Base-by-base conservation (phyloP, 2,797 vertebrate species). In the Rhinella marina region DNA sequence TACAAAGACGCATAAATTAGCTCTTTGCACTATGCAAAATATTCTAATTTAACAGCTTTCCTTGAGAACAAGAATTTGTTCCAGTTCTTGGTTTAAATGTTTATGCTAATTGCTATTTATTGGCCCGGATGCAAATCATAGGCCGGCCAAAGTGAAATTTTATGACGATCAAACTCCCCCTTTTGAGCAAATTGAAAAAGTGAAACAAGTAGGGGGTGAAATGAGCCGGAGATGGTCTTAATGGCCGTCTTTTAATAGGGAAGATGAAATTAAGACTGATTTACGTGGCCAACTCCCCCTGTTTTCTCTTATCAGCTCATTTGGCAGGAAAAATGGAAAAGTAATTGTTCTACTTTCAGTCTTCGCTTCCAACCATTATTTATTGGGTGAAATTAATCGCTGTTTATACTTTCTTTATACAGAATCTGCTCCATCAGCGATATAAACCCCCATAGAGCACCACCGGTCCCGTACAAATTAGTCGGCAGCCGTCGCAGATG, bases 21-120 rank as follows among this genome's bases (percentile, higher is more conserved):
- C 92, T 94, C 94, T 94, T 94, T 94, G 93, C 93, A 95, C 94
- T 94, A 92, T 92, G 93, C 92, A 94, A 95, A 95, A 95, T 94
- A 93, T 93, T 94, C 94, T 95, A 94, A 98, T 98, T 97, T 97
- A 98, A 98, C 97, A 98, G 97, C 96, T 97, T 98, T 98, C 96
- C 96, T 92, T 95, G 97, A 97, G 97, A 99, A 98, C 96, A 96
- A 97, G 97, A 97, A 96, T 97, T 94, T 96, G 98, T 99, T 99
- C 98, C 98, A 98, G 96, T 97, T 96, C 95, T 96, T 99, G 97
- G 97, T 98, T 99, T 99, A 99, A 99, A 99, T 99, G 98, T 99
- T 99, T 99, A 99, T 98, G 97, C 97, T 99, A 99, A 99, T 99
- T 99, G 98, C 98, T 99, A 99, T 99, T 99, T 99, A 99, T 99